Conservation (phyloP, 30 jellyfish, hydroid and myxozoan genomes). For the Aurelia coerulea region DNA sequence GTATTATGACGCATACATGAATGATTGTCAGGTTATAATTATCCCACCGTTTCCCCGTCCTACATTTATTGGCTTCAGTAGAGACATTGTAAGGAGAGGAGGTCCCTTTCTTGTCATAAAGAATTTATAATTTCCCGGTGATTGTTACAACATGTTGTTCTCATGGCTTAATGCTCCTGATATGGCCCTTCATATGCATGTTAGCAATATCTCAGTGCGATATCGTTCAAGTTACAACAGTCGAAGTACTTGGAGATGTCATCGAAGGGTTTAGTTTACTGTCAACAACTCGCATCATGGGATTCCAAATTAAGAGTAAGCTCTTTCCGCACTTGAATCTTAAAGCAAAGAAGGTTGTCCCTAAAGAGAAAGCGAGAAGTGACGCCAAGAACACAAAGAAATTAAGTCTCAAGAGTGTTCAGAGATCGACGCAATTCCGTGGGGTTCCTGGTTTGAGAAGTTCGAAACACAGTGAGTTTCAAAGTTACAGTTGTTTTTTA, state of each 20-base stretch:
- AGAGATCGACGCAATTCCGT: not conserved
- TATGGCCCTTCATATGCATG: slow-evolving; percentile 1
- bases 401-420: not conserved
- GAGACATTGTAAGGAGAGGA: slow-evolving; percentile 15
- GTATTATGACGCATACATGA: too few species aligned
- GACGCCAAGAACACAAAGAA: not conserved
- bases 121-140: slow-evolving; percentile 34
- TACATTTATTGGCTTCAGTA: slow-evolving; percentile 17
- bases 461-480: too few species aligned
- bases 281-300: slow-evolving; percentile 7
- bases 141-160: slow-evolving; percentile 10
- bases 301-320: slow-evolving; percentile 10
- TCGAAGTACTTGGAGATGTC: too few species aligned
- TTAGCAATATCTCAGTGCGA: slow-evolving; percentile 4
- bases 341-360: slow-evolving; percentile 5
- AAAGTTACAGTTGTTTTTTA: too few species aligned
- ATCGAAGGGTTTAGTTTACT: too few species aligned
- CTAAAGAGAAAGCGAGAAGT: not conserved
- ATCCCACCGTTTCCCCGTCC: too few species aligned
- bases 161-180: slow-evolving; percentile 7
- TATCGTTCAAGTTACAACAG: too few species aligned
- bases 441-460: too few species aligned
- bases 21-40: too few species aligned
- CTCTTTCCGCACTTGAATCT: slow-evolving; percentile 47
- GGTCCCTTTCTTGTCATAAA: slow-evolving; percentile 34